Evolutionary conservation across 2,113 vertebrate species (phyloP).

Genomic region (Protobothrops flavoviridis): DNA sequence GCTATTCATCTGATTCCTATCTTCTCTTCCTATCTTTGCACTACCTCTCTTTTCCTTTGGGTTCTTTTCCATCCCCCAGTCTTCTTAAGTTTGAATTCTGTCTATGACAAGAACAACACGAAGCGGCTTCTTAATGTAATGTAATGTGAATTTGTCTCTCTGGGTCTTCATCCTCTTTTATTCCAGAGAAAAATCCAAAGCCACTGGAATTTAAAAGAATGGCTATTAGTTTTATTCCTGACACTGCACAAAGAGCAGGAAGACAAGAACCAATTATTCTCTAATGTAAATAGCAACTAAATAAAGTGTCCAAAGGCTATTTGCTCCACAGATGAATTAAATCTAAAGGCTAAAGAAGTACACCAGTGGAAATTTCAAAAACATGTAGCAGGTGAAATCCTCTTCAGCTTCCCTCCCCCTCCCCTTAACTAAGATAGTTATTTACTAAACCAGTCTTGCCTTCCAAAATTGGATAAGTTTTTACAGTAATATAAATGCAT

Average conservation of each 20-base stretch:
- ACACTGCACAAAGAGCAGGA: conserved; percentile 45
- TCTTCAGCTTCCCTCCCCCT: not conserved
- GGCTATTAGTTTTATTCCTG: conserved; percentile 16
- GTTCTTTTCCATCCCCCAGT: not conserved
- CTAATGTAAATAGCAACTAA: conserved; percentile 41
- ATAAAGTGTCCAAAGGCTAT: conserved; percentile 31
- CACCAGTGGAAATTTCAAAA: conserved; percentile 60
- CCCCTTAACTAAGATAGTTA: conserved; percentile 46
- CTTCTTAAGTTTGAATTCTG: conserved; percentile 40
- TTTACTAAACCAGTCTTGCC: conserved; percentile 54
- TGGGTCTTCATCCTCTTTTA: conserved; percentile 4
- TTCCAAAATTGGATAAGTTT: conserved; percentile 54
- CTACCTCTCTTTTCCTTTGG: not conserved
- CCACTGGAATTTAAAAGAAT: conserved; percentile 27
- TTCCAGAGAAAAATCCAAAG: conserved; percentile 20
- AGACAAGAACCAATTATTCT: conserved; percentile 17
- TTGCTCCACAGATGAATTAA: conserved; percentile 57
- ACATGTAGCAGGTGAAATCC: conserved; percentile 25
- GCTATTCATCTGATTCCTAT: not conserved
- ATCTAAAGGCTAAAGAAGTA: conserved; percentile 61
- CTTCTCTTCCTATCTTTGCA: not conserved
- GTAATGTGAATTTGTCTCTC: not conserved
- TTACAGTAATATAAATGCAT: conserved; percentile 51
- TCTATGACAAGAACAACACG: conserved; percentile 10
- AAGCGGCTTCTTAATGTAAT: not conserved